Base-by-base conservation (phyloP, 92 coral and sea anemone genomes). In the Pocillopora meandrina region DNA sequence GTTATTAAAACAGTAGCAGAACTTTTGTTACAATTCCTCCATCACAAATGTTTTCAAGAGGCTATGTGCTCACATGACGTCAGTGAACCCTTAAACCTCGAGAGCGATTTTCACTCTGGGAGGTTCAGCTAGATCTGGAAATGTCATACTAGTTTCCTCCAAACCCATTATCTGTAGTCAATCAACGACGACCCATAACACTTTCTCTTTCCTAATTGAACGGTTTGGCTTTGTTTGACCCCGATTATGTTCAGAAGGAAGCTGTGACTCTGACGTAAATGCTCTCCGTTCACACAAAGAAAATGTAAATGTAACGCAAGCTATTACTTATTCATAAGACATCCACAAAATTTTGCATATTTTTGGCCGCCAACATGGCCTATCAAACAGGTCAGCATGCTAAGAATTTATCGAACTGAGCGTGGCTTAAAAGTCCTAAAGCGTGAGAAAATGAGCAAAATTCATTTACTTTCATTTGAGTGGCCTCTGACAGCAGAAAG, bases 221-320 rank as follows among this genome's bases (percentile, higher is more conserved):
- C 3, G 19, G 77, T 81, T 81, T 71, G 61, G 77, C 85, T 19
- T 26, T 47, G 9, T n/a, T 60, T 59, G 59, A 81, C 42, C 31
- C 2, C 26, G 0, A 81, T 70, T 71, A 68, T 81, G 14, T 60
- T 19, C 9, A 13, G 42, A 2, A 0, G 73, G 56, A 57, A 4
- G 15, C 5, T 42, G 52, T 42, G 52, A 42, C 52, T 59, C 13
- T 81, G 85, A 81, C 85, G 85, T 34, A 81, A 70, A 19, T n/a
- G 26, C 59, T 5, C 66, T 71, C 35, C 58, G 64, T 81, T 36
- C 56, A 14, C 31, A 13, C 77, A 17, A 60, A 18, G 5, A 33
- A 71, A 20, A 81, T 81, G 85, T 78, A 81, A 81, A 81, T 71
- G 69, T 60, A 42, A 60, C 60, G 77, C 77, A 60, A 81, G 1